These are phyloP conservation scores for Erpobdella octoculata DNA, from an alignment of 2,888 invertebrate species.

Conservation along the genomic window DNA sequence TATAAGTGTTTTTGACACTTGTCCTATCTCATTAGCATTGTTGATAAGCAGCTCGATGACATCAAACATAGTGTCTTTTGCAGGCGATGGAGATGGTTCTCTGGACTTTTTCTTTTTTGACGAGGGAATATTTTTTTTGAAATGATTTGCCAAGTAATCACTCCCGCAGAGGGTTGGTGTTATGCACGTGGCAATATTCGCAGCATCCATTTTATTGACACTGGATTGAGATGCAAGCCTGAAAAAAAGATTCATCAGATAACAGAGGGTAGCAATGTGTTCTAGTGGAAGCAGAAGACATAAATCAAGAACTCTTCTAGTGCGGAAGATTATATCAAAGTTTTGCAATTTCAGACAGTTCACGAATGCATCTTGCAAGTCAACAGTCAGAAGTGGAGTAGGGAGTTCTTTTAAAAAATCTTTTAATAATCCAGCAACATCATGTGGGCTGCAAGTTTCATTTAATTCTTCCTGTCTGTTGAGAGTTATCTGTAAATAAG, in stretches of 20 bases:
- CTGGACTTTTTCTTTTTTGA: background rate
- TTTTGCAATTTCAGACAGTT: slow-evolving; percentile 51
- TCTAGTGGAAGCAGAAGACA: slow-evolving; percentile 68
- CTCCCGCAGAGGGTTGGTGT: slow-evolving; percentile 78
- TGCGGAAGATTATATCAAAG: slow-evolving; percentile 31
- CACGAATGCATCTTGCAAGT: slow-evolving; percentile 69
- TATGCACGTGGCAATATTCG: slow-evolving; percentile 75
- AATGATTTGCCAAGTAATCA: slow-evolving; percentile 26
- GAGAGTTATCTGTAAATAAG: background rate
- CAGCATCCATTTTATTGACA: slow-evolving; percentile 73
- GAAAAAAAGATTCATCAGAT: slow-evolving; percentile 66
- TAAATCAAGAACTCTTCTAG: slow-evolving; percentile 62
- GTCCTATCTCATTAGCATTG: slow-evolving; percentile 68
- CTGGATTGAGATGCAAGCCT: slow-evolving; percentile 64
- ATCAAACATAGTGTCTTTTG: slow-evolving; percentile 23
- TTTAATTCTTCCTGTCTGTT: background rate
- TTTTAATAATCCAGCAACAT: slow-evolving; percentile 77
- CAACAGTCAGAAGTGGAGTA: slow-evolving; percentile 69
- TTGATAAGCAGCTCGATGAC: slow-evolving; percentile 66
- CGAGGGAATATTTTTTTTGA: background rate
- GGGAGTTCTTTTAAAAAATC: slow-evolving; percentile 75
- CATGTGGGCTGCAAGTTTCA: slow-evolving; percentile 66
- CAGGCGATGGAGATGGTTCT: background rate
- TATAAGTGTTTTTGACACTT: no score
- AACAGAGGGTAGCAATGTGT: slow-evolving; percentile 71